Evolutionary conservation across 2,888 invertebrate species (phyloP).

Genomic region (Atethmia centrago): DNA sequence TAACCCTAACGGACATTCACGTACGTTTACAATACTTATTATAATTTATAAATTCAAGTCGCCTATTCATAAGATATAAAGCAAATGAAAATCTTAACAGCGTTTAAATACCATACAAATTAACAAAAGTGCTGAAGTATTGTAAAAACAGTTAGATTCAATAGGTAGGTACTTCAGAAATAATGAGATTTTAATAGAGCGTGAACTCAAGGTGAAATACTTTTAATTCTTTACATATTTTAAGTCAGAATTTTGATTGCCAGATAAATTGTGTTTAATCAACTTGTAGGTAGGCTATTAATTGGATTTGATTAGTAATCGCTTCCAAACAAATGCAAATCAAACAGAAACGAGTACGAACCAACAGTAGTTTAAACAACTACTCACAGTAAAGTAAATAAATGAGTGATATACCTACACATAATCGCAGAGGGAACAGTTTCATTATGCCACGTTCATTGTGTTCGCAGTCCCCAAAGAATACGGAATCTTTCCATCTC

Average conservation of each 20-base stretch:
- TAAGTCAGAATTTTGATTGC: not conserved
- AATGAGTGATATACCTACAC: slow-evolving; percentile 70
- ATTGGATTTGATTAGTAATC: slow-evolving; percentile 60
- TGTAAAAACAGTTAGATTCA: slow-evolving; percentile 23
- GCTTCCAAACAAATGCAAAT: slow-evolving; percentile 65
- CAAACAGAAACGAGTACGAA: slow-evolving; percentile 60
- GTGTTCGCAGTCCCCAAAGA: slow-evolving; percentile 76
- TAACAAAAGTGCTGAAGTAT: slow-evolving; percentile 17
- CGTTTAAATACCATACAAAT: slow-evolving; percentile 9
- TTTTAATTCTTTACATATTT: slow-evolving; percentile 23
- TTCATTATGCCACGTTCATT: slow-evolving; percentile 81
- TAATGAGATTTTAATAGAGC: slow-evolving; percentile 35
- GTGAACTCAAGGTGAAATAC: slow-evolving; percentile 17
- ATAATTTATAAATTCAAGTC: slow-evolving; percentile 12
- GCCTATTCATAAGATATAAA: not conserved
- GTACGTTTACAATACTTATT: slow-evolving; percentile 10
- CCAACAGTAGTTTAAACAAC: slow-evolving; percentile 59
- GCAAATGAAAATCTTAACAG: slow-evolving; percentile 17
- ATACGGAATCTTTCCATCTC: slow-evolving; percentile 74
- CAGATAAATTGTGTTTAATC: slow-evolving; percentile 3
- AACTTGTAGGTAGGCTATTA: not conserved
- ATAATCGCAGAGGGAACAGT: slow-evolving; percentile 76
- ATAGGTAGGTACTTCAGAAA: slow-evolving; percentile 2
- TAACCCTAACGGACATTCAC: not conserved
- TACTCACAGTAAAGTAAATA: slow-evolving; percentile 63